Evolutionary conservation across 2,797 vertebrate genomes (phyloP).

Genomic region (Monodelphis domestica): DNA sequence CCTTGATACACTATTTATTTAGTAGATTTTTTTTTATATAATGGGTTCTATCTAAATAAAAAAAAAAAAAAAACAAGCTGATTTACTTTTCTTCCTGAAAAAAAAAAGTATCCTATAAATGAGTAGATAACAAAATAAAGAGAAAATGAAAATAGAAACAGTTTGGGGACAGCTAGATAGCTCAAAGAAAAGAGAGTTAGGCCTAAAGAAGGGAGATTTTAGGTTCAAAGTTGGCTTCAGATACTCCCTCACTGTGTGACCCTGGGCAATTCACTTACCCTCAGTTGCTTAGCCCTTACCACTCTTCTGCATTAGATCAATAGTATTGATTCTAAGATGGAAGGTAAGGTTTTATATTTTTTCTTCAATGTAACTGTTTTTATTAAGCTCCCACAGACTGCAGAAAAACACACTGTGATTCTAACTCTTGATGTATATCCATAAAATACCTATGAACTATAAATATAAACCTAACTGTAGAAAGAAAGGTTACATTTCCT

Average conservation of each 20-base stretch:
- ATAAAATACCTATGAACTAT: not conserved
- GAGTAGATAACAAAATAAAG: not conserved
- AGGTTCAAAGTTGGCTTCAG: too few relatives aligned
- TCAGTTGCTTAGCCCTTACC: too few relatives aligned
- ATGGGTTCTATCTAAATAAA: not conserved
- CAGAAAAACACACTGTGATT: not conserved
- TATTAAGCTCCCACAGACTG: not conserved
- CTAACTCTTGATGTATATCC: not conserved
- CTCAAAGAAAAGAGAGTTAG: too few relatives aligned
- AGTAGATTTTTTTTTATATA: not conserved
- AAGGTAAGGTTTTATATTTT: too few relatives aligned
- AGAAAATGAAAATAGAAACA: not conserved
- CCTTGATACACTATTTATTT: not conserved
- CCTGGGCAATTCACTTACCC: too few relatives aligned
- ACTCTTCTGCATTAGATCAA: too few relatives aligned
- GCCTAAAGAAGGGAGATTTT: too few relatives aligned
- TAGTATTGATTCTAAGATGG: too few relatives aligned
- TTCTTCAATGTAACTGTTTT: too few relatives aligned
- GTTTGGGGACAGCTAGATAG: too few relatives aligned
- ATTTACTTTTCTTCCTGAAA: not conserved
- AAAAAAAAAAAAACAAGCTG: not conserved
- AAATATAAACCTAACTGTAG: not conserved
- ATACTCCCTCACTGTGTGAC: too few relatives aligned
- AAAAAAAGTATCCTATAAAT: not conserved
- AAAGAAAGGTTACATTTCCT: not conserved